Evolutionary conservation across 2,888 invertebrate species (phyloP), one percentile per base, ranked within the genome.

Genomic region (Subacronicta megacephala): DNA sequence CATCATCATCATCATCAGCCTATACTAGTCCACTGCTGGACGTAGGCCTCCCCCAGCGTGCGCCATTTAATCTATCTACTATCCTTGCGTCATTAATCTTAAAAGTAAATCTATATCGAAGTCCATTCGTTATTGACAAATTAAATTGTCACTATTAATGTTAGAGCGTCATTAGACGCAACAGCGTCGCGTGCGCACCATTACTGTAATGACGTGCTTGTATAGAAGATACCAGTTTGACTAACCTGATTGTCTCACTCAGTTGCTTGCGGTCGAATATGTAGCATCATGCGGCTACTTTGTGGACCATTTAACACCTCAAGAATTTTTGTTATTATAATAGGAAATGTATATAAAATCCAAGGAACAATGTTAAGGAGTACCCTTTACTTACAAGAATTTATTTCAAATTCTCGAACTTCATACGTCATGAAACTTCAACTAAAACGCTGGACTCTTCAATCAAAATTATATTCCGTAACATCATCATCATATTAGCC

Each of bases 61-160:
- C n/a, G n/a, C n/a, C n/a, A n/a, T n/a, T n/a, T n/a, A n/a, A n/a
- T n/a, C 12, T 23, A 38, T 5, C n/a, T 7, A 0, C 5, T 3
- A 31, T 9, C 15, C 16, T 35, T 38, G n/a, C 43, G 35, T 26
- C 36, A 55, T 59, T 65, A 58, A 67, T 67, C 66, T 65, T 23
- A 37, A 3, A 42, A 57, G 45, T 51, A 29, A 59, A 65, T 41
- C 13, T 45, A 36, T 44, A 54, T 36, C 17, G 18, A 47, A 65
- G 43, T 40, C 23, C 15, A 53, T 54, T 56, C 62, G 44, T 53
- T 62, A 54, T 62, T 59, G 62, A 68, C 69, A 72, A 62, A 72
- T 68, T 72, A 68, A 66, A 72, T 72, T 68, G 58, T 70, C 69
- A 62, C 58, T 62, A 55, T 62, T 62, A 67, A 72, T 62, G 53